These are phyloP conservation scores for Macroramphosus scolopax DNA, from an alignment of 2,797 vertebrate genomes.

Conservation along the genomic window DNA sequence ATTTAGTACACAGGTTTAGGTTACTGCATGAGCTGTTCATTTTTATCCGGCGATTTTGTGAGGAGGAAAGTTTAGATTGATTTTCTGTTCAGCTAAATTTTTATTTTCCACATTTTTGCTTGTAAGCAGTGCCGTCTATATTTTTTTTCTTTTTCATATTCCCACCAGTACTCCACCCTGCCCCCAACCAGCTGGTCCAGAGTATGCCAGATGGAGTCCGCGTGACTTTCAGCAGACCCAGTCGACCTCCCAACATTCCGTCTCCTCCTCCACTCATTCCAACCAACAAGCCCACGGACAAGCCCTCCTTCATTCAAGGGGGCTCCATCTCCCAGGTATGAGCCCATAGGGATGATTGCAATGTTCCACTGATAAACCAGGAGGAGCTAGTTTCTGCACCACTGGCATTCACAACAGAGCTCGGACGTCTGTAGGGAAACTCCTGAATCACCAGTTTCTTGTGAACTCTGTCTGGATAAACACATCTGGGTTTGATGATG, in stretches of 20 bases:
- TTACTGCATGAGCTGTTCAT: constrained; percentile 3
- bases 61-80: background rate
- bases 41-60: background rate
- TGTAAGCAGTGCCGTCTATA: background rate
- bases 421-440: no score
- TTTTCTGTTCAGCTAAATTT: constrained; percentile 1
- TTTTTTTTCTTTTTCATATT: constrained; percentile 6
- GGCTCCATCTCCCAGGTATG: constrained; percentile 97
- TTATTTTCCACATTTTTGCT: no score
- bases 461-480: no score
- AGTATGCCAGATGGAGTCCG: constrained; percentile 88
- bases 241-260: constrained; percentile 87
- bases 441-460: constrained; percentile 5
- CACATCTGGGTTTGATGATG: constrained; percentile 4
- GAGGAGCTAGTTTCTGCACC: background rate
- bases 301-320: constrained; percentile 96
- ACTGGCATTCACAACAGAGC: background rate
- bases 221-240: constrained; percentile 87
- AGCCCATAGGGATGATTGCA: background rate
- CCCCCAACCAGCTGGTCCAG: constrained; percentile 90
- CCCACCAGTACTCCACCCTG: constrained; percentile 88
- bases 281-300: constrained; percentile 95
- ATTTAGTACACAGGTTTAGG: no score
- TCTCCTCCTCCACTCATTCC: constrained; percentile 97
- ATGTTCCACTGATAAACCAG: no score